Evolutionary conservation across 2,888 invertebrate genomes (phyloP).

Genomic region (Polyommatus icarus): DNA sequence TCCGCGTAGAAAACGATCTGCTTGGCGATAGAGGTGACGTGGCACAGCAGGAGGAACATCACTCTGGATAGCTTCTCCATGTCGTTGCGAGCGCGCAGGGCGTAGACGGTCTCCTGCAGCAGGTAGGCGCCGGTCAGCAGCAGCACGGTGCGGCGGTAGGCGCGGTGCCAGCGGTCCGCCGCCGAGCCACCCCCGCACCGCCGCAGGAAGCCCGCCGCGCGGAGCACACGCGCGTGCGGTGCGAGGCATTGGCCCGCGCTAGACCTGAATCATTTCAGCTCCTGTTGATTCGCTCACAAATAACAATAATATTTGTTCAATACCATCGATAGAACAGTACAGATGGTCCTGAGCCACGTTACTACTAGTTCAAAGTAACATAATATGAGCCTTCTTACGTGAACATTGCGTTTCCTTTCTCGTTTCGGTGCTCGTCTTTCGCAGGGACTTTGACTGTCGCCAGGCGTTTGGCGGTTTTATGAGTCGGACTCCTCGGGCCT

Average conservation of each 20-base stretch:
- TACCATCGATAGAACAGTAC: background rate
- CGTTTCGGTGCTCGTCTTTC: background rate
- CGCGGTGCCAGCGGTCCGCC: constrained; percentile 39
- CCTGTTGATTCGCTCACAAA: background rate
- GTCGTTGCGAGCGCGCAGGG: constrained; percentile 57
- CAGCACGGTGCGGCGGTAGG: constrained; percentile 51
- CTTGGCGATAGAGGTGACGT: constrained; percentile 66
- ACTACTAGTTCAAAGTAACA: background rate
- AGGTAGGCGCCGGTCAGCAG: constrained; percentile 50
- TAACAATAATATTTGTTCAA: background rate
- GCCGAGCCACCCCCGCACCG: constrained; percentile 38
- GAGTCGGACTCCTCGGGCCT: background rate
- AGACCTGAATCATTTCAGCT: constrained; percentile 19
- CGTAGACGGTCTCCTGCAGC: constrained; percentile 54
- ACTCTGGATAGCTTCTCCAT: constrained; percentile 66
- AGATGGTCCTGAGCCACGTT: background rate
- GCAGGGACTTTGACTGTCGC: background rate
- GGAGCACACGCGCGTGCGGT: constrained; percentile 35
- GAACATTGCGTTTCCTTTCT: background rate
- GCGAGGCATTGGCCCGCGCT: constrained; percentile 35
- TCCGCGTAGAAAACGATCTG: constrained; percentile 59
- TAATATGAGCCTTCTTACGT: background rate
- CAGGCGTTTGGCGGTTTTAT: background rate
- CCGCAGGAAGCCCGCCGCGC: constrained; percentile 38
- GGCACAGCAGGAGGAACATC: constrained; percentile 71